These are phyloP conservation scores for Cherax quadricarinatus DNA, from an alignment of 1,140 invertebrate genomes.

Conservation along the genomic window DNA sequence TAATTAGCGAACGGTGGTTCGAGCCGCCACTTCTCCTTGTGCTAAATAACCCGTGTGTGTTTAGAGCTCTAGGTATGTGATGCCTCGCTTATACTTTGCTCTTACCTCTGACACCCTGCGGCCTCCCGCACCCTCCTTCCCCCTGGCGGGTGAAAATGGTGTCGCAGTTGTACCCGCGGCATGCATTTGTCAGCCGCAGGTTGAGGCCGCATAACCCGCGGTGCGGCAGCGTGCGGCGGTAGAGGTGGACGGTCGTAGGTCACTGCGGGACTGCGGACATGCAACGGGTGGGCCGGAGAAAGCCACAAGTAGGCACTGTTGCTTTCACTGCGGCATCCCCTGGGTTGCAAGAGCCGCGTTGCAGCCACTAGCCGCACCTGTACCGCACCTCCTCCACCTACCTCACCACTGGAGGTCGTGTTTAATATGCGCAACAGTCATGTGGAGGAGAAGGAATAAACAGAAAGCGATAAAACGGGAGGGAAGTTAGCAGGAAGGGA, in stretches of 20 bases:
- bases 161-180: neutral
- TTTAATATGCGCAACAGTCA: neutral
- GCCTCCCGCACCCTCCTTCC: too few relatives aligned
- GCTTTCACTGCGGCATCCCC: conserved; percentile 50
- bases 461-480: neutral
- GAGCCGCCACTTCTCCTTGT: too few relatives aligned
- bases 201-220: neutral
- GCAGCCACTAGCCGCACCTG: neutral
- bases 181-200: neutral
- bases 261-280: conserved; percentile 20
- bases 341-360: neutral
- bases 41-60: too few relatives aligned
- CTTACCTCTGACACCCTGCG: neutral
- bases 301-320: conserved; percentile 60
- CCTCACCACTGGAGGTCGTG: neutral
- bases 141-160: conserved; percentile 22
- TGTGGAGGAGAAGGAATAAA: neutral
- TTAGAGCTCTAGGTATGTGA: too few relatives aligned
- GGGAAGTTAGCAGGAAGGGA: neutral
- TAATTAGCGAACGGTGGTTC: too few relatives aligned
- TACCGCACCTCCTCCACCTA: neutral
- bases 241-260: neutral
- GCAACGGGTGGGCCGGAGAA: conserved; percentile 25
- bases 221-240: neutral
- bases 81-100: neutral